Evolutionary conservation across 2,888 invertebrate genomes (phyloP).

Genomic region (Troides aeacus): DNA sequence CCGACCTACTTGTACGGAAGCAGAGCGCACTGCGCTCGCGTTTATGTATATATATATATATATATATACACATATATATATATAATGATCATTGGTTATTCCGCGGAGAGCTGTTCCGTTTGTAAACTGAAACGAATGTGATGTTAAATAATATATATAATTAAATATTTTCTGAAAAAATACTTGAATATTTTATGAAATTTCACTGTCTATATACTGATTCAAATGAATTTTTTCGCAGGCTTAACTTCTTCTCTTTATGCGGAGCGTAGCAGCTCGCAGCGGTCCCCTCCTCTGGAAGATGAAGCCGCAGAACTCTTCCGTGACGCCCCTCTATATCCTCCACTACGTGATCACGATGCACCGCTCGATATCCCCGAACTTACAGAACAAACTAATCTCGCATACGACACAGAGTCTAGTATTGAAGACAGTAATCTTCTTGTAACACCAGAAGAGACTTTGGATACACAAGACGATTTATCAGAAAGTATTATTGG

Average conservation of each 20-base stretch:
- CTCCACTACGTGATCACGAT: slow-evolving; percentile 45
- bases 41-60: neutral
- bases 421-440: slow-evolving; percentile 49
- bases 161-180: neutral
- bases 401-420: slow-evolving; percentile 46
- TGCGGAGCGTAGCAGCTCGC: slow-evolving; percentile 57
- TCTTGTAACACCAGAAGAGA: slow-evolving; percentile 44
- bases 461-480: slow-evolving; percentile 11
- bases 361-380: slow-evolving; percentile 29
- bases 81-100: slow-evolving; percentile 10
- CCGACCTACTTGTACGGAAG: neutral
- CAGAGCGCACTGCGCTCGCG: neutral
- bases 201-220: neutral
- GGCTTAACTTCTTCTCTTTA: slow-evolving; percentile 46
- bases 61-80: neutral
- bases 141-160: slow-evolving; percentile 11
- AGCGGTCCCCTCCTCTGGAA: slow-evolving; percentile 48
- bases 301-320: slow-evolving; percentile 59
- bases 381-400: slow-evolving; percentile 23
- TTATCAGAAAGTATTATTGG: slow-evolving; percentile 17
- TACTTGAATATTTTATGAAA: neutral
- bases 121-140: slow-evolving; percentile 23
- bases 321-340: slow-evolving; percentile 61
- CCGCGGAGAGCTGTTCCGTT: slow-evolving; percentile 14
- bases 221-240: slow-evolving; percentile 40